A percentile compares a stretch with the other conserved stretches of the same genome.
Conservation (phyloP, 2,797 vertebrate genomes). For the Macrochelys suwanniensis region DNA sequence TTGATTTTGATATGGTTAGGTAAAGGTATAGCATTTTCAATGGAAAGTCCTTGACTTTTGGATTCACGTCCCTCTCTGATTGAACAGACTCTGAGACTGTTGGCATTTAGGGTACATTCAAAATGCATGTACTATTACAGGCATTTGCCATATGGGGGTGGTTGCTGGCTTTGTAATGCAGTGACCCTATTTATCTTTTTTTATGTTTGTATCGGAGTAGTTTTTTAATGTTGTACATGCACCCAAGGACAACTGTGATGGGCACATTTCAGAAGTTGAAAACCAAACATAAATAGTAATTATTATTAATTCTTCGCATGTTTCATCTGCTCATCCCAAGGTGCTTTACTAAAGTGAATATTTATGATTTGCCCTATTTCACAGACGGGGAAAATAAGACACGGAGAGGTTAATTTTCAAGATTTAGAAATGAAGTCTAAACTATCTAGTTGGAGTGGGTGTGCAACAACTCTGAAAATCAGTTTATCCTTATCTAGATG, state of each 20-base stretch:
- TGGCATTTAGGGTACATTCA: background rate
- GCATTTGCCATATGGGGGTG: background rate
- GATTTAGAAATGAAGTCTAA: background rate
- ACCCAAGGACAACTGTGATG: background rate
- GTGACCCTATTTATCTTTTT: background rate
- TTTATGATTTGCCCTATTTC: background rate
- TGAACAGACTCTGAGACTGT: background rate
- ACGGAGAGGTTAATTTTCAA: slow-evolving; percentile 22
- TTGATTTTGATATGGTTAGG: background rate
- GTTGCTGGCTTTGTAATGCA: background rate
- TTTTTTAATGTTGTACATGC: background rate
- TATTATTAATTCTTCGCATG: background rate
- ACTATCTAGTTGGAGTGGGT: background rate
- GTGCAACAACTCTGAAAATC: background rate
- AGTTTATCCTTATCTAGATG: accelerated
- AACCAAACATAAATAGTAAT: background rate
- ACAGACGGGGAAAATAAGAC: background rate
- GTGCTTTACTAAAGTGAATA: background rate
- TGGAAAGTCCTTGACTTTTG: background rate
- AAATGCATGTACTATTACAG: background rate
- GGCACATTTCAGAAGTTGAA: background rate
- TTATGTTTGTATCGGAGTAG: background rate
- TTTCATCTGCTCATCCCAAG: background rate
- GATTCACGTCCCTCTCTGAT: background rate
- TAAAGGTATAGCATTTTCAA: background rate